Conservation (phyloP, 2,797 vertebrate species). For the Scleropages formosus region DNA sequence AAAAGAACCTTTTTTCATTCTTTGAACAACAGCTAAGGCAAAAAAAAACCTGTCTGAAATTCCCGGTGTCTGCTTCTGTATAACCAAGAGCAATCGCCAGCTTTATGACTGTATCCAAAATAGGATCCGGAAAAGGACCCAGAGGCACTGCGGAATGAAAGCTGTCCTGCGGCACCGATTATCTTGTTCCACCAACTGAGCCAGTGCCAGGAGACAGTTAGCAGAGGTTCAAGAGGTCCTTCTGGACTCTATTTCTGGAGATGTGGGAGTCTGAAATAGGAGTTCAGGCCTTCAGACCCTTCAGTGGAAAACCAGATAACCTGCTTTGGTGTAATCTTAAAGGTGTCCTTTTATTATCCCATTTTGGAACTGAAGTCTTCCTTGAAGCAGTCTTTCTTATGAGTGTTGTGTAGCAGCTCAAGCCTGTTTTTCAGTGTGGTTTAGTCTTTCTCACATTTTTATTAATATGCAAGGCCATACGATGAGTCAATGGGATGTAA, state of each 20-base stretch:
- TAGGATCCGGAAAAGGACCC: conserved; percentile 37
- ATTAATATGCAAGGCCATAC: conserved; percentile 26
- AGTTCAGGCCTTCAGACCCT: conserved; percentile 34
- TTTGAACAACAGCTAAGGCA: not conserved
- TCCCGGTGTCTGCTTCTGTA: not conserved
- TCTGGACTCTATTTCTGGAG: conserved; percentile 13
- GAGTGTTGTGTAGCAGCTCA: not conserved
- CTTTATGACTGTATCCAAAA: conserved; percentile 26
- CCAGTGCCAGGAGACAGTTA: conserved; percentile 38
- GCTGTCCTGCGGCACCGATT: conserved; percentile 36
- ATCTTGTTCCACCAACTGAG: conserved; percentile 39
- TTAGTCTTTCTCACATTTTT: conserved; percentile 8
- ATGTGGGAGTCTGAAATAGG: conserved; percentile 14
- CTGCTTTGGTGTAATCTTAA: conserved; percentile 28
- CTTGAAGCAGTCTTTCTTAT: not conserved
- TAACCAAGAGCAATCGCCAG: not conserved
- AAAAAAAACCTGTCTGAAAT: not conserved
- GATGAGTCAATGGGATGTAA: not conserved
- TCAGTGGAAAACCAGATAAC: conserved; percentile 43
- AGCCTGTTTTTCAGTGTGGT: too few relatives aligned
- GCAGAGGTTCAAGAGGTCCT: conserved; percentile 28
- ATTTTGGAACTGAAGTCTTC: conserved; percentile 20
- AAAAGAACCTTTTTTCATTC: not conserved
- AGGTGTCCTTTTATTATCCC: conserved; percentile 4
- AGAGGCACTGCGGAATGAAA: conserved; percentile 37